Base-by-base conservation (phyloP, 2,797 vertebrate species). In the Clamator glandarius region DNA sequence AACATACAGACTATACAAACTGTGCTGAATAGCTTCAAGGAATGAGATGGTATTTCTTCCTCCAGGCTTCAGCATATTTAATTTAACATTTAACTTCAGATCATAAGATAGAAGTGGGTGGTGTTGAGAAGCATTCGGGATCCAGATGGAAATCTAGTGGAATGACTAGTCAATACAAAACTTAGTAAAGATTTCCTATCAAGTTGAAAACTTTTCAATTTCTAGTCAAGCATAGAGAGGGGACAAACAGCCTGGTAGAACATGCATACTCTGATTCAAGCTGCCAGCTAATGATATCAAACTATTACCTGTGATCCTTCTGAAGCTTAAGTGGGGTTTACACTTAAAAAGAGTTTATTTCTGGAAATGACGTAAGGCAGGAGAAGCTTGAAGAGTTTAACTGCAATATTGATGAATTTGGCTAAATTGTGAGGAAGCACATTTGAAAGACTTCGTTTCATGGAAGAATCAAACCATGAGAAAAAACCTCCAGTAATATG, bases 121-220 rank as follows among this genome's bases (percentile, higher is more conserved):
- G 58, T 77, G 42, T 75, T 95, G 79, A 81, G 89, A 96, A 94
- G 66, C 69, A 77, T 73, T 87, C 82, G 69, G 51, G 41, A 78
- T 93, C 79, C 84, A 85, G 68, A 91, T 84, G 76, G 90, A 78
- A 69, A 29, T 52, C 73, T 93, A 82, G 46, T 92, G 86, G 63
- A 94, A 89, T 54, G 39, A 82, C 62, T 63, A 91, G 48, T 92
- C 86, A 93, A 88, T 95, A 96, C 95, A 64, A 91, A 94, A 89
- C 55, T 84, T 73, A 89, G 76, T 46, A 87, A 92, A 83, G 58
- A 81, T 74, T 87, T 89, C 89, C 54, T 39, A 48, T 75, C 84
- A 79, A 78, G 54, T 83, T 84, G 52, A 41, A 88, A 83, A 88
- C 48, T 75, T 79, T 95, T 93, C 78, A 94, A 66, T 92, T 96